Conservation (phyloP, 2,888 invertebrate genomes). For the Nomada hirtipes region DNA sequence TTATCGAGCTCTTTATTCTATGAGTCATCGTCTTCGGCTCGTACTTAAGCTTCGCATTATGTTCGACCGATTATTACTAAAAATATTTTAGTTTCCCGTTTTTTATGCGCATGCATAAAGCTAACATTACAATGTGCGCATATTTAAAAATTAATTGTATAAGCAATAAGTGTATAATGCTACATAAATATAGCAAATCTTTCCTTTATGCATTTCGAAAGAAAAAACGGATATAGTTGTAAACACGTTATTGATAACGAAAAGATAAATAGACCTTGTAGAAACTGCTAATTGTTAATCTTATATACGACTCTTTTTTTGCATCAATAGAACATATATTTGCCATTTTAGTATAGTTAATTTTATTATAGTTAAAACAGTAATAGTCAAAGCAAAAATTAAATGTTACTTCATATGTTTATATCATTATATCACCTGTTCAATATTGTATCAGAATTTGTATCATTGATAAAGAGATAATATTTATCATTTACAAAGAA, state of each 20-base stretch:
- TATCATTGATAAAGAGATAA: conserved; percentile 43
- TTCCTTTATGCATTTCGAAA: neutral
- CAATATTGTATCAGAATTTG: neutral
- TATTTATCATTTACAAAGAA: conserved; percentile 33
- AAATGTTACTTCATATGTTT: neutral
- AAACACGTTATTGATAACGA: neutral
- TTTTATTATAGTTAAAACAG: too few species aligned
- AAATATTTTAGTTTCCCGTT: conserved; percentile 5
- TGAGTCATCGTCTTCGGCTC: conserved; percentile 56
- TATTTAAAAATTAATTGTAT: neutral
- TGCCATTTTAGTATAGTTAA: too few species aligned
- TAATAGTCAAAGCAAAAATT: conserved; percentile 2
- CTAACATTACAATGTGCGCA: neutral
- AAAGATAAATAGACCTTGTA: neutral
- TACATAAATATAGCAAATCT: neutral
- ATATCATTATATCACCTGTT: neutral
- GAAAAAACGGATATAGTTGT: conserved; percentile 1
- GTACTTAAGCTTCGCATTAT: conserved; percentile 25
- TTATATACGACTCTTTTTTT: neutral
- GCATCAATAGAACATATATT: neutral
- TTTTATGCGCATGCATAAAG: neutral
- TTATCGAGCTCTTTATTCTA: conserved; percentile 51
- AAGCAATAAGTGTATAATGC: neutral
- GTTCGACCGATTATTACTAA: neutral
- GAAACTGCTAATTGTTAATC: neutral